Evolutionary conservation across 2,113 vertebrate genomes (phyloP), one percentile per base, ranked within the genome.

Genomic region (Pontoporia blainvillei): DNA sequence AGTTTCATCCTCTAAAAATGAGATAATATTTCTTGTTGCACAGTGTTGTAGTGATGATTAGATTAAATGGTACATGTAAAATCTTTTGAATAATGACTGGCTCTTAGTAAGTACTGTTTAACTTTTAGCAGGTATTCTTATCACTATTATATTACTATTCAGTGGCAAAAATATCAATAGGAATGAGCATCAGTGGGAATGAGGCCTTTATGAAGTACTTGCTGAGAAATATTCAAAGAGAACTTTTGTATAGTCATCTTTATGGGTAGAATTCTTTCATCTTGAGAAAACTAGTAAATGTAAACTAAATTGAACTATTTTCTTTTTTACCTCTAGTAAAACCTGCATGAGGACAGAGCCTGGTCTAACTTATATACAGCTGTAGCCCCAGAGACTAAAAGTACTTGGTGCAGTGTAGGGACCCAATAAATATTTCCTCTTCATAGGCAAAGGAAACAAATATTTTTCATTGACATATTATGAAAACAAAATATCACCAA

Each of bases 401-500:
- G 31, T 67, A 79, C 0, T 72, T 84, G 57, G 18, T 20, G 9
- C 27, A 31, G 3, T 64, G 1, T 62, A 86, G n/a, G 15, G 76
- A 34, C 44, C 66, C 29, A 73, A 64, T 73, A 92, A 62, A 64
- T 73, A 59, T 49, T 54, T 69, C 54, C 39, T 61, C n/a, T 91
- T 82, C 21, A 39, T 54, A 36, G 29, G 23, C 62, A 86, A 18
- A 86, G 27, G 31, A 81, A 93, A 79, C n/a, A 89, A 84, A 57
- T 73, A 69, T 46, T 90, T 86, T 91, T 92, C 41, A 73, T 54
- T 64, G 21, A 90, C 54, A 71, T 31, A 52, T n/a, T 82, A n/a
- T 89, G 66, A 88, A 73, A 85, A 52, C 52, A 78, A 73, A 95
- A 96, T 46, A 91, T 88, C n/a, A 86, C 34, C 10, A 61, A 94